Percentiles rank a stretch among this genome's conserved stretches.
phyloP scores from a whole-genome alignment of 2,113 vertebrate species.

The Prionailurus viverrinus region DNA sequence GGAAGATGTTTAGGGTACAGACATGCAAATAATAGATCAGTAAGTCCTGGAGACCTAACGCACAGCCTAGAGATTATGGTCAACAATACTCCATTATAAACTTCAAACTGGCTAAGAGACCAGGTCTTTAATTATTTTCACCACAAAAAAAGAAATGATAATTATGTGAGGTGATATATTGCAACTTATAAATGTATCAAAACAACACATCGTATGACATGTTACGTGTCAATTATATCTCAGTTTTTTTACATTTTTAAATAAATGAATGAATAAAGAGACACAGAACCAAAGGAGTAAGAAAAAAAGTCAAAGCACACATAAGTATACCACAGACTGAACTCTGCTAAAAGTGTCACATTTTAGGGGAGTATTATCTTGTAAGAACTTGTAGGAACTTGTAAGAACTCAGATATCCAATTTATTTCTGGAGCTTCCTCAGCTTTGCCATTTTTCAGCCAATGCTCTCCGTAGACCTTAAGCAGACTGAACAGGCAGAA shows the following conservation, averaged over 20 bases:
- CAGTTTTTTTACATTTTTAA: background rate
- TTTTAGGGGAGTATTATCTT: background rate
- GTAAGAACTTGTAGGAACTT: background rate
- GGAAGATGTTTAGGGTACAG: background rate
- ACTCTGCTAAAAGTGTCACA: background rate
- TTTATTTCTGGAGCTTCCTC: background rate
- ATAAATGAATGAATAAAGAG: background rate
- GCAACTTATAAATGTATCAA: background rate
- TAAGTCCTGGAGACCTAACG: background rate
- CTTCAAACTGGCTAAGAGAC: background rate
- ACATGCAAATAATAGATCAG: background rate
- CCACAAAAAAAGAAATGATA: background rate
- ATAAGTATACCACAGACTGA: background rate
- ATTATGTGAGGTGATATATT: background rate
- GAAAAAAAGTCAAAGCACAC: background rate
- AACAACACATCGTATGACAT: background rate
- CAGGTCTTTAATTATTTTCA: background rate
- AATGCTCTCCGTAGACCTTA: background rate
- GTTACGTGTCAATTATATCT: background rate
- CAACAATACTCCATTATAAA: background rate
- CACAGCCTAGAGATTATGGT: background rate
- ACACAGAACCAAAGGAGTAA: background rate
- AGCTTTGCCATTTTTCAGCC: background rate
- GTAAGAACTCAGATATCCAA: background rate
- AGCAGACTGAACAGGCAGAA: background rate